These are phyloP conservation scores for Charadrius vociferus DNA, from an alignment of 2,113 vertebrate genomes.

Conservation along the genomic window DNA sequence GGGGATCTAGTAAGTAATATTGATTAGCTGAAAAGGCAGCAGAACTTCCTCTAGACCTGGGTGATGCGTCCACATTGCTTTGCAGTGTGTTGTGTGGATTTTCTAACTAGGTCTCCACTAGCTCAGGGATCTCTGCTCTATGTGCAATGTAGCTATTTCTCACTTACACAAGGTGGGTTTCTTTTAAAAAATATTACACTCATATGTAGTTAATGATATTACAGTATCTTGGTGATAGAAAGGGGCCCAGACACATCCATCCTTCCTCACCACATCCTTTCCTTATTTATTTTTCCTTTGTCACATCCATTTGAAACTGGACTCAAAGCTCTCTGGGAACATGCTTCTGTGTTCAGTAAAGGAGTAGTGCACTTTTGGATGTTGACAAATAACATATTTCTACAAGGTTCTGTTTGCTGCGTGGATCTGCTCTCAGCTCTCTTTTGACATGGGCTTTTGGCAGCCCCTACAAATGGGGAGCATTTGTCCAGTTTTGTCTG, in stretches of 20 bases:
- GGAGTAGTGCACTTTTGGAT: not conserved
- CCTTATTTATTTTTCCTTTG: constrained; percentile 29
- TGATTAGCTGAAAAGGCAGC: not conserved
- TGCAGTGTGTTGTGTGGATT: not conserved
- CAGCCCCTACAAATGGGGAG: not conserved
- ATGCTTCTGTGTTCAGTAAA: not conserved
- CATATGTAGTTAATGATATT: not conserved
- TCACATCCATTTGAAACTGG: not conserved
- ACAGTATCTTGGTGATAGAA: not conserved
- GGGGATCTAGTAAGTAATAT: not conserved
- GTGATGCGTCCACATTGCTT: not conserved
- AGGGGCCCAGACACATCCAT: not conserved
- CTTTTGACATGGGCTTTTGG: not conserved
- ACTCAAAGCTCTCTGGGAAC: not conserved
- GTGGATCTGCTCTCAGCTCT: not conserved
- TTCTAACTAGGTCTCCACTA: not conserved
- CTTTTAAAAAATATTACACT: not conserved
- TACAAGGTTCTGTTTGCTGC: not conserved
- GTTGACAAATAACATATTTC: not conserved
- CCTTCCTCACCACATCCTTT: not conserved
- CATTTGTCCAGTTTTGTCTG: not conserved
- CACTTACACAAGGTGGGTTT: not conserved
- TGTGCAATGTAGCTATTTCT: constrained; percentile 9
- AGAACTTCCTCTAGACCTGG: not conserved
- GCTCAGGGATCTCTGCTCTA: constrained; percentile 48